Evolutionary conservation across 2,888 invertebrate species (phyloP).

Genomic region (Pollenia labialis): DNA sequence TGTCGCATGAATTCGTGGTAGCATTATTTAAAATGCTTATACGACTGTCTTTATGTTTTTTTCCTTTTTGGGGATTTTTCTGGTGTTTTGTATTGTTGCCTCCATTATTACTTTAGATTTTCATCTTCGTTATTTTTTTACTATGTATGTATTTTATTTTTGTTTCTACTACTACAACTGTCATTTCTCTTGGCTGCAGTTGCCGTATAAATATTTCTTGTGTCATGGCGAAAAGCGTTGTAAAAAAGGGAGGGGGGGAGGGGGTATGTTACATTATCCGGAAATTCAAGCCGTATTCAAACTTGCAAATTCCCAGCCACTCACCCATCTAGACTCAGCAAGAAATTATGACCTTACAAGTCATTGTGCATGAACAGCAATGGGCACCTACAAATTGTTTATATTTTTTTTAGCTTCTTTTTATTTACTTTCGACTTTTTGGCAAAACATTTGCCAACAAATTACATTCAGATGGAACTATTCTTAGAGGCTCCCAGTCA

Average conservation of each 20-base stretch:
- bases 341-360: constrained; percentile 72
- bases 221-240: constrained; percentile 37
- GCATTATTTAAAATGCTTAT: constrained; percentile 62
- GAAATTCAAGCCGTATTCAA: constrained; percentile 61
- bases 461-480: constrained; percentile 56
- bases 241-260: neutral
- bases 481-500: constrained; percentile 55
- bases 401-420: constrained; percentile 33
- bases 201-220: constrained; percentile 62
- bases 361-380: constrained; percentile 65
- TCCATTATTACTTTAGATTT: constrained; percentile 70
- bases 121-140: constrained; percentile 58
- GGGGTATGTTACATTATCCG: constrained; percentile 62
- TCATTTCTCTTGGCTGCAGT: constrained; percentile 42
- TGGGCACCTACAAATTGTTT: constrained; percentile 73
- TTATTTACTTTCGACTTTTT: constrained; percentile 44
- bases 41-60: neutral
- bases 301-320: constrained; percentile 14
- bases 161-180: constrained; percentile 1
- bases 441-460: constrained; percentile 66
- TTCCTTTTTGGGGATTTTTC: neutral
- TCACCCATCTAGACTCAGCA: constrained; percentile 46
- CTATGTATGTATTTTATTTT: constrained; percentile 54
- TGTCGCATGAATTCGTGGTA: constrained; percentile 71
- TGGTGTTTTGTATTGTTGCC: constrained; percentile 52